phyloP scores from a whole-genome alignment of 2,797 vertebrate genomes.

The Sebastes diaconus region DNA sequence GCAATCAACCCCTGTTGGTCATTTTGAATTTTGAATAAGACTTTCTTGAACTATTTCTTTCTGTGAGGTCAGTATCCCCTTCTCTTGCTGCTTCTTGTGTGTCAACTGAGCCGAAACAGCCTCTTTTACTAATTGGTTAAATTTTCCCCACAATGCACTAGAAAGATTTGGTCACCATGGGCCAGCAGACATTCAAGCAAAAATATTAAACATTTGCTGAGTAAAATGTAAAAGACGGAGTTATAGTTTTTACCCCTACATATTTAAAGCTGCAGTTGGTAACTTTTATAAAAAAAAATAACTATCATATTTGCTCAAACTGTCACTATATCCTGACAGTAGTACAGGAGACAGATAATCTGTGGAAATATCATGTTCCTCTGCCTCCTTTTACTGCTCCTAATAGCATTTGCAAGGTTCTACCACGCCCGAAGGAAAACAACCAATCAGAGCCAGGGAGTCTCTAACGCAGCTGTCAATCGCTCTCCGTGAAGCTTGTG shows the following conservation, averaged over 20 bases:
- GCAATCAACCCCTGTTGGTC: neutral
- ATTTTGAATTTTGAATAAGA: neutral
- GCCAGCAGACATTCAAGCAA: neutral
- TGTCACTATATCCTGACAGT: no score
- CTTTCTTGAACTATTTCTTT: neutral
- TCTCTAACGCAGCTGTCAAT: no score
- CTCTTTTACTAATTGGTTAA: neutral
- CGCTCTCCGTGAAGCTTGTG: no score
- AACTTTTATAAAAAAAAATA: neutral
- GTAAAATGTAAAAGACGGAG: neutral
- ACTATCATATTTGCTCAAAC: no score
- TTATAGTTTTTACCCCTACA: neutral
- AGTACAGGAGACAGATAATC: no score
- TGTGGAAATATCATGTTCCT: no score
- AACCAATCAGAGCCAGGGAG: no score
- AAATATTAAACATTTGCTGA: neutral
- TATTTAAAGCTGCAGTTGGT: neutral
- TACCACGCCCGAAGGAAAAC: no score
- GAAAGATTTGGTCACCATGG: neutral
- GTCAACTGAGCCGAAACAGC: neutral
- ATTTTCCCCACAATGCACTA: neutral
- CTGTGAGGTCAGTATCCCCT: neutral
- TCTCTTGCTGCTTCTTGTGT: neutral
- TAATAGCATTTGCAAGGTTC: no score
- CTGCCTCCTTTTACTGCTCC: no score